A percentile compares a stretch with the other conserved stretches of the same genome.
phyloP scores from a whole-genome alignment of 2,113 vertebrate genomes.

The Okapia johnstoni region DNA sequence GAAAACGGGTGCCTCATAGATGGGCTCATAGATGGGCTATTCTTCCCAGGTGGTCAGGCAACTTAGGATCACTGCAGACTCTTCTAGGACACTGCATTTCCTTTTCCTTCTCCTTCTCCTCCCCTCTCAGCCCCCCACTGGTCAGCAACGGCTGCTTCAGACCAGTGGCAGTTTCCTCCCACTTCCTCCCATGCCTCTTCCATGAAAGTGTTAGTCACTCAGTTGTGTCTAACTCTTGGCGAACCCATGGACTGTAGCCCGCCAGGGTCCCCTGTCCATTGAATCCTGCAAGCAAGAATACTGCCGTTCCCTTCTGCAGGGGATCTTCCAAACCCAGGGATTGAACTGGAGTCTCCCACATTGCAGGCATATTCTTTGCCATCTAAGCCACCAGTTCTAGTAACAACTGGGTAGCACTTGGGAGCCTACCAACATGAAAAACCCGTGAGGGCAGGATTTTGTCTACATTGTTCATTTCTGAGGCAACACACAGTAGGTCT shows the following conservation, averaged over 20 bases:
- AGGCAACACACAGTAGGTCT: not conserved
- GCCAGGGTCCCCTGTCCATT: not conserved
- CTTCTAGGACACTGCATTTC: not conserved
- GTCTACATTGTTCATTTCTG: not conserved
- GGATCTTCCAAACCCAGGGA: not conserved
- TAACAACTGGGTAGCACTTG: not conserved
- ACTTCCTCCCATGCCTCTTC: not conserved
- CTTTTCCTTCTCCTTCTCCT: not conserved
- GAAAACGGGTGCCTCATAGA: not conserved
- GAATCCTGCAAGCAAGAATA: not conserved
- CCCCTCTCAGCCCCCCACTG: not conserved
- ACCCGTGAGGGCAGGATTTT: not conserved
- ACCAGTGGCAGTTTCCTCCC: not conserved
- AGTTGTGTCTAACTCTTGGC: not conserved
- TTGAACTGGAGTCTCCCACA: rapidly evolving
- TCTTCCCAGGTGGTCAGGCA: not conserved
- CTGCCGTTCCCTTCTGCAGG: not conserved
- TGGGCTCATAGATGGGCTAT: not conserved
- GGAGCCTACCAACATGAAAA: not conserved
- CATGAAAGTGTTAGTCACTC: not conserved
- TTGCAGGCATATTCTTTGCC: not conserved
- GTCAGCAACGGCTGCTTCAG: not conserved
- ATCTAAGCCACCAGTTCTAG: not conserved
- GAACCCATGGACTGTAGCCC: not conserved
- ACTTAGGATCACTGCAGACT: too few relatives aligned